Base-by-base conservation (phyloP, 2,113 vertebrate genomes). In the Gobius niger region DNA sequence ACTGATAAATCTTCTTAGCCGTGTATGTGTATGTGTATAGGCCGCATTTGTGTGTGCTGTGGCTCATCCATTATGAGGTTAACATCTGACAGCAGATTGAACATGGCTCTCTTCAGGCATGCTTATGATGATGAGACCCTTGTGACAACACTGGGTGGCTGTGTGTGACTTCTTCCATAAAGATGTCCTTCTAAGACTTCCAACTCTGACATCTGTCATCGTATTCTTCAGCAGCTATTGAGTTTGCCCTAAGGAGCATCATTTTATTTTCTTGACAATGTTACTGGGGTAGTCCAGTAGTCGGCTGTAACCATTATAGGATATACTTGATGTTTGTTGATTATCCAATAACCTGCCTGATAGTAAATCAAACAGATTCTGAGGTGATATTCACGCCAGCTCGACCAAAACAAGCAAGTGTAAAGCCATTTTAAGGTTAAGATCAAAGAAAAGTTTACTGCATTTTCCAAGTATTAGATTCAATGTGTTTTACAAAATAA, bases 71-170 rank as follows among this genome's bases (percentile, higher is more conserved):
- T 72, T 70, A 80, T 72, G 61, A 69, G 47, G 75, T 74, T 72
- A 72, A 82, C 71, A 70, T 63, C 66, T 75, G 63, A 69, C 67
- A 72, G 56, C 62, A 65, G 67, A 67, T 51, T 68, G 66, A 72
- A 70, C 50, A 46, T 75, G 68, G 44, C n/a, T 46, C 67, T 74
- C 42, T 76, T 81, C 49, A 75, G 57, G 40, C 53, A 65, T 44
- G 0, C 69, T 82, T 70, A 65, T 68, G 75, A 68, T 71, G 66
- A 76, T 72, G 62, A 82, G 56, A 71, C 68, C 16, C 47, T 75
- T 69, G 56, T 63, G 59, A 63, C 56, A 57, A 49, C 15, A 13
- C 4, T 52, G 60, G 69, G 47, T 42, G 16, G 11, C 24, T 47
- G 19, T 11, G 63, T 52, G 19, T 67, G 9, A n/a, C 42, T 63